Base-by-base conservation (phyloP, 2,113 vertebrate genomes). In the Hirundichthys speculiger region DNA sequence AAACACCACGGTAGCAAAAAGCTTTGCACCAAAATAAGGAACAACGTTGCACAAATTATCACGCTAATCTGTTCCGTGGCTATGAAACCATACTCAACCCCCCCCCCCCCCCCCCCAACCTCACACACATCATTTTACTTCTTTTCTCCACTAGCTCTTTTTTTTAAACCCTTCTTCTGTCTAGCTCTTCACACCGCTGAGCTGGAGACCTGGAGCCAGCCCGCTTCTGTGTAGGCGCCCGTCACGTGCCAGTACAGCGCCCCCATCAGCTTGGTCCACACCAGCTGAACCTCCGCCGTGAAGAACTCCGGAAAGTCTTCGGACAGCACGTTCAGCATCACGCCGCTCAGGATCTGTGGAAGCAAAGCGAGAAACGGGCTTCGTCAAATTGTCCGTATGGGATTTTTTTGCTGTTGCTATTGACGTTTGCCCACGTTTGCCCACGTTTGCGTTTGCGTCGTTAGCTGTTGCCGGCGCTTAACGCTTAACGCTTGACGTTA, bases 141-240 rank as follows among this genome's bases (percentile, higher is more conserved):
- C 47, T 62, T n/a, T 16, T 56, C 57, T 74, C 55, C 65, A 46
- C 59, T 20, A n/a, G n/a, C n/a, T n/a, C n/a, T n/a, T n/a, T n/a
- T n/a, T n/a, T n/a, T n/a, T n/a, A 73, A 74, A 57, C 51, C 9
- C 70, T 20, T 45, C 64, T 62, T 47, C 69, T 4, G 53, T 47
- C 21, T 8, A 10, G 30, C 42, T 38, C 20, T 89, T 98, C 94
- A 98, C 93, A 95, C 95, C 9, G 94, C 93, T 27, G 95, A 92
- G 73, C 93, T 96, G 91, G 96, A 96, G 82, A 97, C 95, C 92
- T 96, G 95, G 50, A 93, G 94, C 96, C 96, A 98, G 92, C 96
- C 96, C 88, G 93, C 95, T 78, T 99, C 97, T 68, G 95, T 96
- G 94, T 99, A 98, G 40, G 94, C 95, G 0, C 95, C 95, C 0